Base-by-base conservation (phyloP, 1,140 invertebrate species). In the Delia radicum region DNA sequence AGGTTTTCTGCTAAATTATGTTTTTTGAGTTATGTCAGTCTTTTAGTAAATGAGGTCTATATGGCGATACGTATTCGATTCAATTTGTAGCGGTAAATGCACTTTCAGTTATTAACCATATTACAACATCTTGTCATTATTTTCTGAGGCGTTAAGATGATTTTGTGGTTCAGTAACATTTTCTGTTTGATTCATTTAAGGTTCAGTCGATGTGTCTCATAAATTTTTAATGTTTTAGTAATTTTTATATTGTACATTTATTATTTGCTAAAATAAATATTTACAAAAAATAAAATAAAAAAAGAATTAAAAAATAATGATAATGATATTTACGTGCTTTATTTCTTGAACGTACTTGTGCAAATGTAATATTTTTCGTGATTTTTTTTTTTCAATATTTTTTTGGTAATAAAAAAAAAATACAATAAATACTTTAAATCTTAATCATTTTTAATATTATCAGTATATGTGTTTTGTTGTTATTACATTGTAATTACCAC, bases 121-220 rank as follows among this genome's bases (percentile, higher is more conserved):
- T 55, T 55, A 55, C 48, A 55, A 55, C 48, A 55, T 55, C 48
- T 21, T 55, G 48, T 21, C 18, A 55, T 55, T 55, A 55, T 55
- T 55, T 55, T 55, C 48, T 55, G 48, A 18, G 48, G 48, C 48
- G n/a, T 55, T 55, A 55, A 55, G 48, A 55, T 18, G 48, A 21
- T 55, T 55, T 55, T 55, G 48, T 55, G 48, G 48, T 55, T 55
- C 46, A 55, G 46, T 55, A 55, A 55, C 46, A 55, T 55, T 55
- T 55, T n/a, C 1, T 55, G 10, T 21, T 55, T 24, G 8, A 33
- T 33, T 55, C 21, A 55, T 55, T 55, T 55, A 55, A 42, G 37
- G 37, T 55, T 55, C 18, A 3, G 3, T 55, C 24, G 24, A 55
- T 55, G 10, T 21, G 18, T 55, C 24, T 21, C n/a, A 55, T 21